Percentiles rank a stretch among this genome's conserved stretches.
Evolutionary conservation across 2,888 invertebrate species (phyloP).

Genomic region (Eudasyphora cyanicolor): DNA sequence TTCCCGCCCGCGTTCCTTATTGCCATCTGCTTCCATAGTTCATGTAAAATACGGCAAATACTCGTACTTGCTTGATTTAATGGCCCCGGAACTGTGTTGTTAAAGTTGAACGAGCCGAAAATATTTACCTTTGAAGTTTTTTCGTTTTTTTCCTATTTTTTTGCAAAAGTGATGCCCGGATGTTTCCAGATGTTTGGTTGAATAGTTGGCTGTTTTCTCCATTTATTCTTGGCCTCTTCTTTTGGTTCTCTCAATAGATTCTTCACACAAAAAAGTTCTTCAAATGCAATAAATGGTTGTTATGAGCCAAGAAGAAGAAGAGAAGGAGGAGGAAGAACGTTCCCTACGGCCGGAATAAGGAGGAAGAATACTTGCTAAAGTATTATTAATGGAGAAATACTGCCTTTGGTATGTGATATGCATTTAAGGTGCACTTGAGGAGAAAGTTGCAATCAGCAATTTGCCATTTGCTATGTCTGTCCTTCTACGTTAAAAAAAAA

Average conservation of each 20-base stretch:
- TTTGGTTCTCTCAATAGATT: background rate
- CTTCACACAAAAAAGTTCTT: no score
- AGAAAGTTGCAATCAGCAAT: no score
- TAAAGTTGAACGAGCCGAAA: slow-evolving; percentile 46
- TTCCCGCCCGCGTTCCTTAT: background rate
- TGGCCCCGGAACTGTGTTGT: background rate
- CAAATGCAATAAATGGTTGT: slow-evolving; percentile 15
- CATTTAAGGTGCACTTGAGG: no score
- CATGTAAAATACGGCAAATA: slow-evolving; percentile 16
- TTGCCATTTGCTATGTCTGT: no score
- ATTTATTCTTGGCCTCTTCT: background rate
- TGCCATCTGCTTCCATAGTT: background rate
- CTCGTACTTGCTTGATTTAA: slow-evolving; percentile 32
- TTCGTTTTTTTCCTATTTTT: background rate
- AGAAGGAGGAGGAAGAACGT: no score
- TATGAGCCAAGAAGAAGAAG: background rate
- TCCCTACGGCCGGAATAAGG: background rate
- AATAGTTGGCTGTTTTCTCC: background rate
- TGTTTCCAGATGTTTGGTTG: slow-evolving; percentile 8
- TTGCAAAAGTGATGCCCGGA: background rate
- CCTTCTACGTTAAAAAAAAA: no score
- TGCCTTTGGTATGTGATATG: background rate
- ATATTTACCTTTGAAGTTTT: slow-evolving; percentile 44
- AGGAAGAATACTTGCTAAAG: background rate
- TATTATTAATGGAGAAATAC: background rate